These are phyloP conservation scores for Ornithoptera alexandrae DNA, from an alignment of 2,888 invertebrate species.

Conservation along the genomic window DNA sequence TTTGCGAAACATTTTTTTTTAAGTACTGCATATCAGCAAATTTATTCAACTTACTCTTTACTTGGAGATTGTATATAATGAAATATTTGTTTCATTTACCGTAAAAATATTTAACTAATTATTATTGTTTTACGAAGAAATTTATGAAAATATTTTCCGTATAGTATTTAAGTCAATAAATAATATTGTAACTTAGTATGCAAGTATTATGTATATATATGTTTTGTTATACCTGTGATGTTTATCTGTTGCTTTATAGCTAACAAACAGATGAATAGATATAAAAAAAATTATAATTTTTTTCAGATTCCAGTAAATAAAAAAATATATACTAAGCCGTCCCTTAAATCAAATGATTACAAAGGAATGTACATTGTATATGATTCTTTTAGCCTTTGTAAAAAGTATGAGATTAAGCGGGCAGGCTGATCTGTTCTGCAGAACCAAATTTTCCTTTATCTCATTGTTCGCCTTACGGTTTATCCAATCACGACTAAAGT, in stretches of 20 bases:
- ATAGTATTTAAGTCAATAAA: too few species aligned
- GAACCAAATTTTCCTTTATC: constrained; percentile 27
- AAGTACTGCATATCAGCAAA: constrained; percentile 2
- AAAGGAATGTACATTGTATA: constrained; percentile 15
- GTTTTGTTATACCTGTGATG: too few species aligned
- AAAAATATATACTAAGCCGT: neutral
- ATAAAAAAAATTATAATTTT: neutral
- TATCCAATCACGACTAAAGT: constrained; percentile 28
- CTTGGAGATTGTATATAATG: neutral
- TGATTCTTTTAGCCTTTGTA: constrained; percentile 20
- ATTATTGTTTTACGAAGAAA: neutral
- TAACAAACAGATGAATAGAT: too few species aligned
- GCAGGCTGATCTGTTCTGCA: constrained; percentile 24
- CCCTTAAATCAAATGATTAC: constrained; percentile 7
- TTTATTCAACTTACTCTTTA: constrained; percentile 15
- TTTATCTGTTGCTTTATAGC: too few species aligned
- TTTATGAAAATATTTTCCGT: too few species aligned
- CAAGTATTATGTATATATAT: too few species aligned
- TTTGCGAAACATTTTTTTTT: constrained; percentile 10
- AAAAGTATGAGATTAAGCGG: constrained; percentile 25
- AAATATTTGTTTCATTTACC: neutral
- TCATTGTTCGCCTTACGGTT: constrained; percentile 28
- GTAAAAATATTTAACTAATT: neutral
- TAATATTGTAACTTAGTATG: too few species aligned
- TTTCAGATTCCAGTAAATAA: neutral